Evolutionary conservation across 92 coral and sea anemone species (phyloP).

Genomic region (Epizoanthus scotinus): DNA sequence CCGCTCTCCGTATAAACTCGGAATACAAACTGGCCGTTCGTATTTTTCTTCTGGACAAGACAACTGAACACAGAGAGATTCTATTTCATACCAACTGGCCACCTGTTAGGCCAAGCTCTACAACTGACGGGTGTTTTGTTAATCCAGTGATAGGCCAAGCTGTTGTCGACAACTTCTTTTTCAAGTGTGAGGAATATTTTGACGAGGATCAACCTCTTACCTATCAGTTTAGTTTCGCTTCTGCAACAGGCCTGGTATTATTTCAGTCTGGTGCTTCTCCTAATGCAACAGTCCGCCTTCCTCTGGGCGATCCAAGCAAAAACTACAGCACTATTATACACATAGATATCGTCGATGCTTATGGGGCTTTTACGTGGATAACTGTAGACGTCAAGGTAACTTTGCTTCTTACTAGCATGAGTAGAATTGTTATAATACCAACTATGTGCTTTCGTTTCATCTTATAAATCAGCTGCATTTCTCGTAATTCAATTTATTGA

Average conservation of each 20-base stretch:
- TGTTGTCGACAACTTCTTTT: constrained; percentile 61
- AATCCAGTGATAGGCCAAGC: constrained; percentile 63
- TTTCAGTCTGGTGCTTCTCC: constrained; percentile 53
- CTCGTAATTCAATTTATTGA: no score
- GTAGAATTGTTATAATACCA: background rate
- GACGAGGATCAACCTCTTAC: constrained; percentile 75
- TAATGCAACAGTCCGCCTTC: constrained; percentile 66
- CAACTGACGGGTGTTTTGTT: constrained; percentile 46
- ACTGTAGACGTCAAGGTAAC: constrained; percentile 22
- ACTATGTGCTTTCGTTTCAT: no score
- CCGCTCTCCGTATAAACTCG: constrained; percentile 8
- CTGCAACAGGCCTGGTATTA: constrained; percentile 58
- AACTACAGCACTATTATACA: constrained; percentile 52
- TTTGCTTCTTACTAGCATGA: background rate
- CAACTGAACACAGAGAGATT: constrained; percentile 46
- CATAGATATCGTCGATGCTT: constrained; percentile 57
- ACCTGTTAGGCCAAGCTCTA: constrained; percentile 25
- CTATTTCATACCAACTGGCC: constrained; percentile 58
- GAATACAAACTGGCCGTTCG: constrained; percentile 29
- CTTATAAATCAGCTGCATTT: no score
- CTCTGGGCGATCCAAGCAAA: constrained; percentile 69
- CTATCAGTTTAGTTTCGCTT: constrained; percentile 58
- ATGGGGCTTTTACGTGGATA: constrained; percentile 59
- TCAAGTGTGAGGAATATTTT: constrained; percentile 56
- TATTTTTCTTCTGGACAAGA: constrained; percentile 37